Conservation (phyloP, 2,113 vertebrate genomes). For the Urocolius indicus region DNA sequence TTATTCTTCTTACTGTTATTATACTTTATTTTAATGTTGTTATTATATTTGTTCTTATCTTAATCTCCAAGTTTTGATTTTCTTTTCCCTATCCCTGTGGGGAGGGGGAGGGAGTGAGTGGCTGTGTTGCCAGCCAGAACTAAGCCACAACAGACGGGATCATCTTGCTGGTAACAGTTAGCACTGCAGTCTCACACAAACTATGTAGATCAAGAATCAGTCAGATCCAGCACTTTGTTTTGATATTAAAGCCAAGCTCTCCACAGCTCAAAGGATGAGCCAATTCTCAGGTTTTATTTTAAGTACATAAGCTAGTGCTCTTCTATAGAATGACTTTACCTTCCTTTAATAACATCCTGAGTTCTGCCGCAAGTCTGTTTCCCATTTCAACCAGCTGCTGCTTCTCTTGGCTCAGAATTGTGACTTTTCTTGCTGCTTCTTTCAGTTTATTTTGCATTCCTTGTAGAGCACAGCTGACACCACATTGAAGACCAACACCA, state of each 20-base stretch:
- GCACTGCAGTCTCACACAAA: not conserved
- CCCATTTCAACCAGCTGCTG: slow-evolving; percentile 88
- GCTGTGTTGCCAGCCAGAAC: too few relatives aligned
- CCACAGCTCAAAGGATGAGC: not conserved
- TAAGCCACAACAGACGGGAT: not conserved
- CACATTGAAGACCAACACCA: not conserved
- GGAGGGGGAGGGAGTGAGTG: too few relatives aligned
- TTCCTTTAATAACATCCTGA: slow-evolving; percentile 45
- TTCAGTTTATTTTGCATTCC: slow-evolving; percentile 77
- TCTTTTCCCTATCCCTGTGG: too few relatives aligned
- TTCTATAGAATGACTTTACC: slow-evolving; percentile 63
- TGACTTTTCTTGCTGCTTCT: slow-evolving; percentile 79
- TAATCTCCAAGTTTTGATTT: too few relatives aligned
- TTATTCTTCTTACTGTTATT: too few relatives aligned
- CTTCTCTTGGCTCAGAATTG: slow-evolving; percentile 81
- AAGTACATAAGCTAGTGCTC: not conserved
- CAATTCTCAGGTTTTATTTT: not conserved
- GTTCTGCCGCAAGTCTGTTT: slow-evolving; percentile 84
- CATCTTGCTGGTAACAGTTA: not conserved
- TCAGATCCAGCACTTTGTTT: not conserved
- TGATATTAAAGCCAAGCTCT: not conserved
- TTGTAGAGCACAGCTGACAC: not conserved
- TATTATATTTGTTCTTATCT: too few relatives aligned
- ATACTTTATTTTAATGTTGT: too few relatives aligned
- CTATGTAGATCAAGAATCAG: not conserved